Evolutionary conservation across 2,888 invertebrate genomes (phyloP).

Genomic region (Quadriops clusia): DNA sequence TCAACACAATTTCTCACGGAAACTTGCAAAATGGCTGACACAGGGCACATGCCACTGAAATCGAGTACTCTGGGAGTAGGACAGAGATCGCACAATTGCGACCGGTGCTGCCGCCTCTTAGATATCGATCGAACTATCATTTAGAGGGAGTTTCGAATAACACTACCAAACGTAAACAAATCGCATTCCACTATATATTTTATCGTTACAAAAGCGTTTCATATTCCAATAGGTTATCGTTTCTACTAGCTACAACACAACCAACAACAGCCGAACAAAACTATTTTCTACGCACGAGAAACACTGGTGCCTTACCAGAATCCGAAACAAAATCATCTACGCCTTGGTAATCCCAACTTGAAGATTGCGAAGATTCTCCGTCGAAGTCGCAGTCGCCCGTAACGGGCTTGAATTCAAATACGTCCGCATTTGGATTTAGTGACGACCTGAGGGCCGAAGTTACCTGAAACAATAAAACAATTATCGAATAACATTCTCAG

Average conservation of each 20-base stretch:
- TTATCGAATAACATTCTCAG: no score
- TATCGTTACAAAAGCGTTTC: neutral
- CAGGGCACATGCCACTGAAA: slow-evolving; percentile 53
- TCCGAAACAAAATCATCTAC: slow-evolving; percentile 3
- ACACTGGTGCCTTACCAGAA: slow-evolving; percentile 1
- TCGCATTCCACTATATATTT: slow-evolving; percentile 2
- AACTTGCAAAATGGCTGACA: slow-evolving; percentile 58
- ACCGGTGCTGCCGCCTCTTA: slow-evolving; percentile 24
- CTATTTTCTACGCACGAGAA: slow-evolving; percentile 3
- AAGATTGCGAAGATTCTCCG: slow-evolving; percentile 19
- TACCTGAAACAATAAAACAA: slow-evolving; percentile 25
- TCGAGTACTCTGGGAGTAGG: slow-evolving; percentile 41
- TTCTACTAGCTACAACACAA: no score
- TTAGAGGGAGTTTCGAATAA: slow-evolving; percentile 14
- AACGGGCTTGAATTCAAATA: slow-evolving; percentile 30
- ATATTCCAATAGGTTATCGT: neutral
- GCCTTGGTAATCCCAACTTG: slow-evolving; percentile 22
- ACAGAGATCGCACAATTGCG: slow-evolving; percentile 27
- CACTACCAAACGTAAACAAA: slow-evolving; percentile 4
- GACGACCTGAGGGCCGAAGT: slow-evolving; percentile 25
- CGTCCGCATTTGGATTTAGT: slow-evolving; percentile 33
- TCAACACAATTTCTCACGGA: slow-evolving; percentile 52
- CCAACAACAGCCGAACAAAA: no score
- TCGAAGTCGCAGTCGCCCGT: no score
- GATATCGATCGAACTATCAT: slow-evolving; percentile 13